These are phyloP conservation scores for Coregonus suidteri DNA, from an alignment of 2,797 vertebrate species.

Conservation along the genomic window DNA sequence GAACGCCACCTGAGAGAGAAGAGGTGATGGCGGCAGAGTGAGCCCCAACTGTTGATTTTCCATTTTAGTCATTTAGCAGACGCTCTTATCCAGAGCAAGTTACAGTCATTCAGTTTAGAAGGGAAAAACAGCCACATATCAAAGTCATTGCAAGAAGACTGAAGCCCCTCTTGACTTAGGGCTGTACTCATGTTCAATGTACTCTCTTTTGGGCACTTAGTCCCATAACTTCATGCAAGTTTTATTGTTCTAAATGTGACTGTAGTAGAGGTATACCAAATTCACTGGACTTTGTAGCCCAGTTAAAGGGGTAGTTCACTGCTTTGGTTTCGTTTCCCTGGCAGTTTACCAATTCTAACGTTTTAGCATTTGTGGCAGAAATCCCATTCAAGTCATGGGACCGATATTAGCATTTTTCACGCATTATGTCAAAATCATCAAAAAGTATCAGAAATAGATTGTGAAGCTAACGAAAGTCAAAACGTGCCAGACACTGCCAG, in stretches of 20 bases:
- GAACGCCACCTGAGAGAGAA: constrained; percentile 82
- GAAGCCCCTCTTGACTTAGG: neutral
- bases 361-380: no score
- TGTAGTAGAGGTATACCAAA: neutral
- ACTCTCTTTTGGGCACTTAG: neutral
- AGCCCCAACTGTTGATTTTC: neutral
- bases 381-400: no score
- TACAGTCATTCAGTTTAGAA: no score
- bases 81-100: neutral
- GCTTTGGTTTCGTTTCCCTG: no score
- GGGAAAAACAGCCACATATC: neutral
- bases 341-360: no score
- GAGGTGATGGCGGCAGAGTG: neutral
- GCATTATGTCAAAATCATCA: no score
- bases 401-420: no score
- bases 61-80: neutral
- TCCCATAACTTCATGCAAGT: neutral
- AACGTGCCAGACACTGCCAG: no score
- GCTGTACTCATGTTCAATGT: neutral
- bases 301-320: no score
- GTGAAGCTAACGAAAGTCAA: no score
- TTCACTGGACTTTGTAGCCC: no score
- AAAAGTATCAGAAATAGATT: no score
- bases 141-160: neutral
- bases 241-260: neutral